Base-by-base conservation (phyloP, 1,140 invertebrate species). In the Drosophila repleta region DNA sequence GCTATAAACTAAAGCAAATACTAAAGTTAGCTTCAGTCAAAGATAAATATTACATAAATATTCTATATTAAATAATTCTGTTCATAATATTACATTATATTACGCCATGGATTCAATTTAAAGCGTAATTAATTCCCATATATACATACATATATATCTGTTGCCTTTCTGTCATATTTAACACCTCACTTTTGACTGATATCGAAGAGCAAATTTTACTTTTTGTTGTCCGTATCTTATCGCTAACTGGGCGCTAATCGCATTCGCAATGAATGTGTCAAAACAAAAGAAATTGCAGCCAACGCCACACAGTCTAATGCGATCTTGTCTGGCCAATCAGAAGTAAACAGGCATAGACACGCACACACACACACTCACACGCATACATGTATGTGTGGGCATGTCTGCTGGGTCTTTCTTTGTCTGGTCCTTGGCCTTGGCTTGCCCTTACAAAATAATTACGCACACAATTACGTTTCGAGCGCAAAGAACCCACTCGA, bases 361-460 rank as follows among this genome's bases (percentile, higher is more conserved):
- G 20, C 10, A 35, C 8, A 13, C 10, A 11, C 32, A 11, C 32
- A 32, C 29, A 32, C 15, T 32, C 24, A 55, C n/a, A 41, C 18
- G 13, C 45, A 51, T 3, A 46, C 37, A 51, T 4, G 21, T 48
- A 56, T 24, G 13, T 29, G 13, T 37, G 7, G 24, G n/a, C 29
- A 21, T 45, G 24, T 45, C 10, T 64, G 21, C 41, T 11, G 24
- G 37, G 49, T 26, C 11, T 55, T 63, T 85, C 81, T 84, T 84
- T 84, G 81, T 84, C 76, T 72, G 56, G 80, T 87, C 78, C 82
- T 87, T 85, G 82, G 74, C 80, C 80, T 83, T 83, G 78, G 61
- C 43, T 56, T 74, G 4, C 13, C 45, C 11, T 24, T 48, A 48
- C 20, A 26, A 48, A 13, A 48, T 21, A n/a, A 48, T 48, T 24